Conservation (phyloP, 2,113 vertebrate species). For the Morone saxatilis region DNA sequence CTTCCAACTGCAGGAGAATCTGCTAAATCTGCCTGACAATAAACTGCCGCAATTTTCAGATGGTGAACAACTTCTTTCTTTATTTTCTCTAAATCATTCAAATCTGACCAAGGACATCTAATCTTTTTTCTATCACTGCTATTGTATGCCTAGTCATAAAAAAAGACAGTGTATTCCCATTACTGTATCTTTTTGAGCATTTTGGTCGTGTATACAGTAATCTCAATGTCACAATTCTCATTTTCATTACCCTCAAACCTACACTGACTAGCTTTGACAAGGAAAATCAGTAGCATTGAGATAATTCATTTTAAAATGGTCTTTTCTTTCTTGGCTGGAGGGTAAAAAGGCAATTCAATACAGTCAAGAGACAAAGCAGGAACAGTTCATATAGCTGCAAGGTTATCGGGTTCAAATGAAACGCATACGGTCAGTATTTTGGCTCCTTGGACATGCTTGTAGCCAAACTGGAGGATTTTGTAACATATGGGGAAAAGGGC, state of each 20-base stretch:
- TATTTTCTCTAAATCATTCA: slow-evolving; percentile 18
- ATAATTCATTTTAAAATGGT: slow-evolving; percentile 40
- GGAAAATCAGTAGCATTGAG: slow-evolving; percentile 43
- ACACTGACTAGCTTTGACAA: slow-evolving; percentile 25
- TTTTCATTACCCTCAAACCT: slow-evolving; percentile 49
- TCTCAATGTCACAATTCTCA: slow-evolving; percentile 46
- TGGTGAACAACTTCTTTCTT: not conserved
- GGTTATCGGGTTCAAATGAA: slow-evolving; percentile 34
- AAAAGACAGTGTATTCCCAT: not conserved
- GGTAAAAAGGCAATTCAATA: slow-evolving; percentile 44
- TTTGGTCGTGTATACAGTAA: slow-evolving; percentile 24
- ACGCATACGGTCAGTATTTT: not conserved
- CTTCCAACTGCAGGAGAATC: slow-evolving; percentile 26
- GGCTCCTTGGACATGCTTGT: not conserved
- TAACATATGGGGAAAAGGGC: not conserved
- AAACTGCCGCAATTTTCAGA: not conserved
- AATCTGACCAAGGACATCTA: not conserved
- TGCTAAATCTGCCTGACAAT: slow-evolving; percentile 6
- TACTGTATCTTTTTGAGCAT: slow-evolving; percentile 18
- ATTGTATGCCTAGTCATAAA: slow-evolving; percentile 12
- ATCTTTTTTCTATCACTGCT: slow-evolving; percentile 13
- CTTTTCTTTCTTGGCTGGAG: slow-evolving; percentile 24
- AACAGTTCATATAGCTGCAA: slow-evolving; percentile 14
- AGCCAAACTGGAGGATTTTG: not conserved
- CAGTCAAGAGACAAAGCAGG: slow-evolving; percentile 24